Evolutionary conservation across 2,113 vertebrate species (phyloP).

Genomic region (Girardinichthys multiradiatus): DNA sequence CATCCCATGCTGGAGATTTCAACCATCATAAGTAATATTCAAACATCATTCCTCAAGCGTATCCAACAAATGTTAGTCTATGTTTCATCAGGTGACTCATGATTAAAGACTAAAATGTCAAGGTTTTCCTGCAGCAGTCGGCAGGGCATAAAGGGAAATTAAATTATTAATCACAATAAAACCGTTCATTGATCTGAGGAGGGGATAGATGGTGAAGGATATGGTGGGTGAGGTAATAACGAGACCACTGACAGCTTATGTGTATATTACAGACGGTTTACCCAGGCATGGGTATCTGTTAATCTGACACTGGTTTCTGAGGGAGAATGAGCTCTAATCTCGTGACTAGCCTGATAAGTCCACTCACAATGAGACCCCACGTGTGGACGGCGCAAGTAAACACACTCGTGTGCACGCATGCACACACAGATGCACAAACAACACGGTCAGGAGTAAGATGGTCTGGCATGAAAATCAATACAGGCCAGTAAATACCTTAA

Average conservation of each 20-base stretch:
- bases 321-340: conserved; percentile 80
- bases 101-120: neutral
- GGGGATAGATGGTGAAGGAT: conserved; percentile 14
- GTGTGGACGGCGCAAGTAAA: conserved; percentile 47
- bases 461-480: conserved; percentile 63
- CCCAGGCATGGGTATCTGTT: conserved; percentile 74
- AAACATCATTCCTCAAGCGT: neutral
- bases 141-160: conserved; percentile 1
- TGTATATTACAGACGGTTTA: conserved; percentile 80
- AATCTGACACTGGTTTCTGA: conserved; percentile 82
- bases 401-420: conserved; percentile 20
- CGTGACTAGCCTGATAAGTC: conserved; percentile 79
- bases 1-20: neutral
- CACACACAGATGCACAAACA: conserved; percentile 42
- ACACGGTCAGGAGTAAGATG: conserved; percentile 3
- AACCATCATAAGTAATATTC: neutral
- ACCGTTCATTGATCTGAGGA: conserved; percentile 28
- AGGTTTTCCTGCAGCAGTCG: neutral
- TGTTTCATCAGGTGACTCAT: neutral
- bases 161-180: conserved; percentile 10
- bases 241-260: conserved; percentile 65
- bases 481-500: conserved; percentile 47
- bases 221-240: conserved; percentile 57
- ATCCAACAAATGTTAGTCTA: neutral
- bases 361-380: conserved; percentile 65